Base-by-base conservation (phyloP, 1,140 invertebrate genomes). In the Intoshia linei region DNA sequence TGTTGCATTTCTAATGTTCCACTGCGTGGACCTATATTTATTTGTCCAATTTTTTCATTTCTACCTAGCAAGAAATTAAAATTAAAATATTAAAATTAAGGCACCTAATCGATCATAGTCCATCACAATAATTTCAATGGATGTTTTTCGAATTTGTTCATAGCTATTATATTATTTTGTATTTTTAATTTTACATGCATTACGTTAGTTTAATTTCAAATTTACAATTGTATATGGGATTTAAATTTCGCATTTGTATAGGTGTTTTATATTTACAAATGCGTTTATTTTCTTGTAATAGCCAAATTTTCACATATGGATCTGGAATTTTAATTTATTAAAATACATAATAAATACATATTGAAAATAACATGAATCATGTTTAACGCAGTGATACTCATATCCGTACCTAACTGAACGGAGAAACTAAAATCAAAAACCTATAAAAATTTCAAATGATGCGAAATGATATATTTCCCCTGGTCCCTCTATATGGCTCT, bases 31-130 rank as follows among this genome's bases (percentile, higher is more conserved):
- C 74, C 74, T 30, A 78, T 70, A 6, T 70, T 68, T 10, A 72
- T 68, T 52, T 72, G 74, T n/a, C 75, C 74, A 55, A 79, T 73
- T 40, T 77, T 59, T 50, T 79, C 75, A 50, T 81, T 77, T 11
- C 71, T 66, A 10, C 74, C 73, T 39, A 78, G 71, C 50, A 74
- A 74, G n/a, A n/a, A n/a, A n/a, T n/a, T n/a, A n/a, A n/a, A n/a
- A n/a, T n/a, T n/a, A n/a, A n/a, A n/a, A n/a, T n/a, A n/a, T n/a
- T n/a, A n/a, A n/a, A n/a, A n/a, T n/a, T n/a, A n/a, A n/a, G n/a
- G n/a, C n/a, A n/a, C n/a, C n/a, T n/a, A 42, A 23, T 15, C 41
- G 37, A 58, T 79, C 76, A 51, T 77, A 79, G 58, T 81, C 76
- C 51, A 79, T 74, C 34, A 77, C 73, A 61, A 75, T 75, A 31